These are phyloP conservation scores for Parapsyche elsis DNA, from an alignment of 1,140 invertebrate genomes.

Conservation along the genomic window DNA sequence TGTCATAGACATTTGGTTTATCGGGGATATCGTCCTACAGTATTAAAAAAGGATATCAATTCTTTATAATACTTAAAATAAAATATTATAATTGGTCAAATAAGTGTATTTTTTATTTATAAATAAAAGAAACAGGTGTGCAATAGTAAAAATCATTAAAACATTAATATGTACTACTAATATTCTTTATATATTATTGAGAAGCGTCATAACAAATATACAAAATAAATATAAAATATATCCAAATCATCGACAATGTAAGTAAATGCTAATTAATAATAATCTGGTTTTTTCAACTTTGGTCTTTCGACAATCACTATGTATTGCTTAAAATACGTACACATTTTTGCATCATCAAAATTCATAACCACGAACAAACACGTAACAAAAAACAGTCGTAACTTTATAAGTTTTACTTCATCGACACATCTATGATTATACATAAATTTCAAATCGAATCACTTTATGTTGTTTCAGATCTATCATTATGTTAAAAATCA, in stretches of 20 bases:
- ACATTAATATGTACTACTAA: constrained; percentile 28
- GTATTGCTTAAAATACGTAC: neutral
- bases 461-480: neutral
- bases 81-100: constrained; percentile 8
- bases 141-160: constrained; percentile 53
- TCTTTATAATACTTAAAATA: neutral
- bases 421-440: no score
- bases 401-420: no score
- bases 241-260: neutral
- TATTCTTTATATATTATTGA: constrained; percentile 40
- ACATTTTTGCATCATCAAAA: neutral
- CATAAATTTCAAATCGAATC: no score
- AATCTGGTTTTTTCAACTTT: constrained; percentile 14
- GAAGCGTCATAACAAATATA: constrained; percentile 47
- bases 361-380: neutral
- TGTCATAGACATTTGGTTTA: no score
- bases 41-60: no score
- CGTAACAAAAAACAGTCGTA: no score
- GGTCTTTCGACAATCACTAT: constrained; percentile 16
- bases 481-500: neutral
- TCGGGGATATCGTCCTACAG: no score
- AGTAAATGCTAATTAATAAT: constrained; percentile 13
- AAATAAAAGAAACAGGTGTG: constrained; percentile 55
- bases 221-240: constrained; percentile 47
- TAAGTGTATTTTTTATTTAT: constrained; percentile 49